Conservation (phyloP, 2,888 invertebrate genomes). For the Thymelicus sylvestris region DNA sequence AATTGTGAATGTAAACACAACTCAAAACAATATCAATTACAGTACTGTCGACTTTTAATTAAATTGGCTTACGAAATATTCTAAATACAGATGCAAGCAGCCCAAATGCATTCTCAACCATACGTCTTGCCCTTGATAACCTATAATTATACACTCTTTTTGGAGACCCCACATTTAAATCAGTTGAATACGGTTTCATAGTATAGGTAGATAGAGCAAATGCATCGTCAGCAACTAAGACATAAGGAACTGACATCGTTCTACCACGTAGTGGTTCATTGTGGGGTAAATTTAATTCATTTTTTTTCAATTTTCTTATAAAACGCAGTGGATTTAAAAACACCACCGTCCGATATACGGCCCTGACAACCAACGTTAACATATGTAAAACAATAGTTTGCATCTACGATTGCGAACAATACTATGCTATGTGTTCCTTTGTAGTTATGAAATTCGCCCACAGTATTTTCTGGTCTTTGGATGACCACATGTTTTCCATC, state of each 20-base stretch:
- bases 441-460: slow-evolving; percentile 48
- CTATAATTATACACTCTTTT: not conserved
- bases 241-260: slow-evolving; percentile 34
- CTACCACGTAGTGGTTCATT: slow-evolving; percentile 34
- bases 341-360: slow-evolving; percentile 49
- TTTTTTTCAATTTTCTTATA: slow-evolving; percentile 34
- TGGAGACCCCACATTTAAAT: slow-evolving; percentile 2
- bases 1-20: too few relatives aligned
- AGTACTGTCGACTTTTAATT: too few relatives aligned
- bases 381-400: slow-evolving; percentile 49
- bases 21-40: too few relatives aligned
- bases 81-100: too few relatives aligned
- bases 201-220: slow-evolving; percentile 35
- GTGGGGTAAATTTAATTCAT: slow-evolving; percentile 34
- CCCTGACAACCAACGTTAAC: slow-evolving; percentile 48
- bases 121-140: not conserved
- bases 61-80: too few relatives aligned
- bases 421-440: slow-evolving; percentile 45
- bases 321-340: slow-evolving; percentile 35
- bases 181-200: slow-evolving; percentile 34
- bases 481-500: slow-evolving; percentile 47
- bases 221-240: slow-evolving; percentile 36
- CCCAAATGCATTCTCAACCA: not conserved
- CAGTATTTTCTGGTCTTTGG: slow-evolving; percentile 42
- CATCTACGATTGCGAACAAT: slow-evolving; percentile 29